Base-by-base conservation (phyloP, 2,797 vertebrate genomes). In the Clarias laeviceps region DNA sequence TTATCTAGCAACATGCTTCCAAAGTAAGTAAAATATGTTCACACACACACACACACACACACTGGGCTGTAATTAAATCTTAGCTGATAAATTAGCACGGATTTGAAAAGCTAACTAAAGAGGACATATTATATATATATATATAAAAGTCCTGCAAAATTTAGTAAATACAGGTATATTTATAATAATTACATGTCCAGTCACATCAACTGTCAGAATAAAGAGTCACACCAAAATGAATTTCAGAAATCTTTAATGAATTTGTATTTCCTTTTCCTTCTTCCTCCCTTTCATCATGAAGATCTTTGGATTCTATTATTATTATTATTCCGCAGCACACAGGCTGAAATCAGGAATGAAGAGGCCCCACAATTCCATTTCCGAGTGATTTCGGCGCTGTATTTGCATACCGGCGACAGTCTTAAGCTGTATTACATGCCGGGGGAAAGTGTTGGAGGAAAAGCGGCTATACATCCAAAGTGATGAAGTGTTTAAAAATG, bases 391-490 rank as follows among this genome's bases (percentile, higher is more conserved):
- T 83, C 66, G 73, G 84, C 34, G 64, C 68, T 72, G 82, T 83
- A 91, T 94, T 93, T 94, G 91, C 92, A 92, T 92, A 90, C 84
- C 37, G 73, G 68, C 83, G 86, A 90, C 81, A 87, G 84, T 88
- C 85, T 89, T 90, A 84, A 89, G 87, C 77, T 90, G 81, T 62
- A 87, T 91, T 89, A 88, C 74, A 87, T 90, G 87, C 86, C 87
- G 17, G 85, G 81, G 86, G 89, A 86, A 92, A 85, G 91, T 93
- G 93, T 91, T 91, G 87, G 32, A 89, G 91, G 87, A 88, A 90
- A 91, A 91, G 89, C 82, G 90, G 90, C 89, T 82, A 86, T 89
- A 90, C 65, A 88, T 91, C 91, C 90, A 87, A 88, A 91, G 80
- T 91, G 89, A 91, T 87, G 89, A 88, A 86, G 82, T 88, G 87